Base-by-base conservation (phyloP, 2,888 invertebrate genomes). In the Crepidodera aurea region DNA sequence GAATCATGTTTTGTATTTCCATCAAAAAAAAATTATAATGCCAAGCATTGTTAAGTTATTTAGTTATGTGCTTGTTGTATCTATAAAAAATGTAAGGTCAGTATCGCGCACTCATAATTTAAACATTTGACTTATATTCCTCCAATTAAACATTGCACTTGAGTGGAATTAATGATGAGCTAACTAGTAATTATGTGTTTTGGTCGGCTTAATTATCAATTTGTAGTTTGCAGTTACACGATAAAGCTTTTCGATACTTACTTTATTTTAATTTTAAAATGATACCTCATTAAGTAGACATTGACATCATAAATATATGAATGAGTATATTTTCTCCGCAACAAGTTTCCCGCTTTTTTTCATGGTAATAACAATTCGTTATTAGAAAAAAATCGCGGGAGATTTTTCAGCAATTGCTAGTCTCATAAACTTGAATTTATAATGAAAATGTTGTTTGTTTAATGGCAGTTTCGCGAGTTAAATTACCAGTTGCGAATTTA, bases 21-120 rank as follows among this genome's bases (percentile, higher is more conserved):
- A 39, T 15, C 12, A 25, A 25, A 39, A 39, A 39, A 39, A 7
- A 7, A 7, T 39, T 39, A 13, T 13, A 39, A 12, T 39, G 39
- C 7, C 7, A 39, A 39, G 8, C 13, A n/a, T 15, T 13, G 39
- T 2, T 12, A 39, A 7, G 7, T 16, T 39, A 39, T 39, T 39
- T n/a, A n/a, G n/a, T n/a, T n/a, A 39, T n/a, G 13, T 12, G 39
- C n/a, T 15, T 15, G 8, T 39, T 39, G 1, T 7, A 39, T 15
- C 7, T 39, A 15, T 15, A 39, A 39, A 39, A 39, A 39, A 39
- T 39, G 39, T 39, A 39, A 39, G 39, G 39, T 39, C 39, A 16
- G 39, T 39, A 39, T n/a, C 39, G 7, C 13, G 39, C 39, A 39
- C 39, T 39, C 13, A 39, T 13, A 39, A 39, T 39, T 39, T 39